phyloP scores from a whole-genome alignment of 2,888 invertebrate species.

The Plusia festucae region DNA sequence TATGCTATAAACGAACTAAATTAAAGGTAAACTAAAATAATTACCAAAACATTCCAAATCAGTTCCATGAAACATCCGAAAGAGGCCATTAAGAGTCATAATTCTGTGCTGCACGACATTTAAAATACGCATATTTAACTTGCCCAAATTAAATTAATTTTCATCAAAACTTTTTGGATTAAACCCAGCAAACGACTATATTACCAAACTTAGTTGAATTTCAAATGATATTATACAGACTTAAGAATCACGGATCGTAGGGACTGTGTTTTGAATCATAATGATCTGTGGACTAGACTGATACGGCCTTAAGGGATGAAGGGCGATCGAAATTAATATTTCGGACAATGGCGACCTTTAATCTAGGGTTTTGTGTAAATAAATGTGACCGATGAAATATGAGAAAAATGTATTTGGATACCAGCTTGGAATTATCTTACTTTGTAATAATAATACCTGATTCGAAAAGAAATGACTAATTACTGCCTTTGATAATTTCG shows the following conservation, averaged over 20 bases:
- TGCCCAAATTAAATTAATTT: slow-evolving; percentile 43
- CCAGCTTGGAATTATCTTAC: too few species aligned
- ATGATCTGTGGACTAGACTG: slow-evolving; percentile 10
- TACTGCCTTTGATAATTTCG: background rate
- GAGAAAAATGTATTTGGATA: too few species aligned
- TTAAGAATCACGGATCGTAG: slow-evolving; percentile 30
- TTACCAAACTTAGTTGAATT: slow-evolving; percentile 34
- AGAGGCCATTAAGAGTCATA: slow-evolving; percentile 26
- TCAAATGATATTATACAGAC: slow-evolving; percentile 41
- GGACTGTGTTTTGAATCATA: slow-evolving; percentile 31
- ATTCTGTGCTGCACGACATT: slow-evolving; percentile 34
- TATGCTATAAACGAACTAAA: background rate
- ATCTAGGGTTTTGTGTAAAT: background rate
- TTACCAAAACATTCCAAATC: slow-evolving; percentile 18
- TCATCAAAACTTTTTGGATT: slow-evolving; percentile 31
- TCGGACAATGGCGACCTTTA: background rate
- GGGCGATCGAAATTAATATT: background rate
- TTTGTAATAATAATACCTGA: too few species aligned
- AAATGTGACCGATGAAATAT: too few species aligned
- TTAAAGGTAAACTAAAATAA: background rate
- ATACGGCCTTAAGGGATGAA: slow-evolving; percentile 1
- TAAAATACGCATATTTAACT: slow-evolving; percentile 23
- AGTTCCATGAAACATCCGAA: slow-evolving; percentile 10
- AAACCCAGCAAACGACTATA: slow-evolving; percentile 22
- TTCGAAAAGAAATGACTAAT: too few species aligned